These are phyloP conservation scores for Melanostigma gelatinosum DNA, from an alignment of 2,113 vertebrate species.

Conservation along the genomic window DNA sequence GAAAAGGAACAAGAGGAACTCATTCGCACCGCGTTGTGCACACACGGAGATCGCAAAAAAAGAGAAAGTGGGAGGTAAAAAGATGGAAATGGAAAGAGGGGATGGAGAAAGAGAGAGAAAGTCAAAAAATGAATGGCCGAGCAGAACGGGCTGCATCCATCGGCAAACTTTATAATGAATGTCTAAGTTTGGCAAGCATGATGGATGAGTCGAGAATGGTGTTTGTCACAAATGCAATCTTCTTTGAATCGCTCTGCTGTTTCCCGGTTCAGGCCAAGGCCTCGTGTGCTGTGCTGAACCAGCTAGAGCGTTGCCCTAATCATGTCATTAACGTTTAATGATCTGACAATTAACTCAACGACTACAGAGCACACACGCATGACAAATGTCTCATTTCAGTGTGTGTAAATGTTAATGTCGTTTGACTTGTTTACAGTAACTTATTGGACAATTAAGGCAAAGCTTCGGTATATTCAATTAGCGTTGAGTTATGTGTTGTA, in stretches of 20 bases:
- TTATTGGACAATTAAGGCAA: constrained; percentile 59
- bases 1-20: constrained; percentile 63
- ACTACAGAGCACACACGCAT: constrained; percentile 44
- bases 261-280: constrained; percentile 52
- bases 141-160: constrained; percentile 79
- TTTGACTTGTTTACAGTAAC: constrained; percentile 73
- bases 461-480: constrained; percentile 61
- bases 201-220: constrained; percentile 81
- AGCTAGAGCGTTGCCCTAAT: constrained; percentile 56
- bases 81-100: constrained; percentile 37
- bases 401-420: constrained; percentile 66
- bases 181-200: constrained; percentile 82
- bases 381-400: constrained; percentile 60
- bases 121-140: constrained; percentile 73
- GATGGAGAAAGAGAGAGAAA: constrained; percentile 15
- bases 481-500: constrained; percentile 54
- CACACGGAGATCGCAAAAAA: constrained; percentile 31
- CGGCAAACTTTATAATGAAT: constrained; percentile 84
- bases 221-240: constrained; percentile 83
- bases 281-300: constrained; percentile 44
- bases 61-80: constrained; percentile 45
- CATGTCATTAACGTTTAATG: constrained; percentile 73
- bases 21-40: constrained; percentile 59
- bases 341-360: constrained; percentile 71
- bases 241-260: constrained; percentile 76